Evolutionary conservation across 2,888 invertebrate genomes (phyloP).

Genomic region (Danaus chrysippus): DNA sequence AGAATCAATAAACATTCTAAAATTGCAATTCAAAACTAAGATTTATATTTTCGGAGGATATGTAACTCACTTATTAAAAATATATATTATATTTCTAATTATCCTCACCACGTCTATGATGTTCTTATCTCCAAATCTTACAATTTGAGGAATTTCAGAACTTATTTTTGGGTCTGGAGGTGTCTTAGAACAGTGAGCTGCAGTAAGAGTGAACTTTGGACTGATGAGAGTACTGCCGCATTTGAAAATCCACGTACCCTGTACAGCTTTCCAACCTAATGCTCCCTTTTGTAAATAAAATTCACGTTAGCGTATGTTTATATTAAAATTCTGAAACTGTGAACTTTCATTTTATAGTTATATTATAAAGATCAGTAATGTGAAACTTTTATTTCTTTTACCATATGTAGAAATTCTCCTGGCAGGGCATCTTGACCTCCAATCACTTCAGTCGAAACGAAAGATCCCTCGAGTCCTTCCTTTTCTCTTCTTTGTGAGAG

Average conservation of each 20-base stretch:
- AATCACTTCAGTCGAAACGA: neutral
- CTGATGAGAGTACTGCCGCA: too few species aligned
- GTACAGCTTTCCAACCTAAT: too few species aligned
- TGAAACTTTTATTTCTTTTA: too few species aligned
- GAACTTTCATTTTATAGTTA: too few species aligned
- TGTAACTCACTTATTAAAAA: neutral
- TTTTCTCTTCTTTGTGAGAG: neutral
- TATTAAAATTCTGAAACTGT: neutral
- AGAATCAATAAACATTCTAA: too few species aligned
- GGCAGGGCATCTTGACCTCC: neutral
- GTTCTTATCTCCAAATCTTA: neutral
- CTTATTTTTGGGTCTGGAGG: neutral
- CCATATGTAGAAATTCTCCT: conserved; percentile 1
- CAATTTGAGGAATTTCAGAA: neutral
- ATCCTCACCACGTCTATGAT: neutral
- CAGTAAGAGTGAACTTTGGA: too few species aligned
- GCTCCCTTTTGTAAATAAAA: too few species aligned
- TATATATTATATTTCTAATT: too few species aligned
- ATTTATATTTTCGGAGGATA: neutral
- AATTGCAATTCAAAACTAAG: too few species aligned
- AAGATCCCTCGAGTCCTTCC: neutral
- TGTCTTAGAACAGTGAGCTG: too few species aligned
- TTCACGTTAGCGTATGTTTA: neutral
- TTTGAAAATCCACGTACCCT: too few species aligned
- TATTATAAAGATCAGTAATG: too few species aligned